phyloP scores from a whole-genome alignment of 2,797 vertebrate genomes.

The Distichodus sexfasciatus region DNA sequence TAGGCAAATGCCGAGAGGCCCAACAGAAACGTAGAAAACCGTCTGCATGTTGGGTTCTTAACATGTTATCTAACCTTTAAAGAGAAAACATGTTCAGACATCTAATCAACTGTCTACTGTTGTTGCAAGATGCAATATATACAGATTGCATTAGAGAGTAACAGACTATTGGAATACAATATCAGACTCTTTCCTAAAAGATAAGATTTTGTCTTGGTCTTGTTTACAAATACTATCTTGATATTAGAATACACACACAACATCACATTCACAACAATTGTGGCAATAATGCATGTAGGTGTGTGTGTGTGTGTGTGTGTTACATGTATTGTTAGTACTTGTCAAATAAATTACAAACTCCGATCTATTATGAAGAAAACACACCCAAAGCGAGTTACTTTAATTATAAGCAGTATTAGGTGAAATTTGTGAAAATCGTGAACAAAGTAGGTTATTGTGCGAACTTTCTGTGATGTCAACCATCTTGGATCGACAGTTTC shows the following conservation, averaged over 20 bases:
- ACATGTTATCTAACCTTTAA: slow-evolving; percentile 5
- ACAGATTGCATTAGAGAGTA: neutral
- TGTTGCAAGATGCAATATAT: slow-evolving; percentile 23
- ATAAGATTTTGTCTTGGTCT: no score
- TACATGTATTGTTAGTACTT: no score
- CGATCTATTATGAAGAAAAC: no score
- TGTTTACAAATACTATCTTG: no score
- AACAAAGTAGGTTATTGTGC: neutral
- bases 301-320: no score
- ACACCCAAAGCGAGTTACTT: no score
- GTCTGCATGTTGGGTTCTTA: neutral
- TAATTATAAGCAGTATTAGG: neutral
- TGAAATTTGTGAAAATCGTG: neutral
- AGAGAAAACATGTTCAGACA: neutral
- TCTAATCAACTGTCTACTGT: neutral
- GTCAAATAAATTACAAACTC: no score
- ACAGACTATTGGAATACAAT: neutral
- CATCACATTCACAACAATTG: no score
- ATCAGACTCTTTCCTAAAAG: slow-evolving; percentile 38
- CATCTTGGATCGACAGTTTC: neutral
- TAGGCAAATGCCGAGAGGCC: neutral
- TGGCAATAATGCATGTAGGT: no score
- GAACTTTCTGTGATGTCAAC: neutral
- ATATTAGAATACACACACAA: no score
- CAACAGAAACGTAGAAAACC: neutral